Percentiles rank a stretch among this genome's conserved stretches.
These are phyloP conservation scores for Boloria euphrosyne DNA, from an alignment of 2,888 invertebrate species.

Conservation along the genomic window DNA sequence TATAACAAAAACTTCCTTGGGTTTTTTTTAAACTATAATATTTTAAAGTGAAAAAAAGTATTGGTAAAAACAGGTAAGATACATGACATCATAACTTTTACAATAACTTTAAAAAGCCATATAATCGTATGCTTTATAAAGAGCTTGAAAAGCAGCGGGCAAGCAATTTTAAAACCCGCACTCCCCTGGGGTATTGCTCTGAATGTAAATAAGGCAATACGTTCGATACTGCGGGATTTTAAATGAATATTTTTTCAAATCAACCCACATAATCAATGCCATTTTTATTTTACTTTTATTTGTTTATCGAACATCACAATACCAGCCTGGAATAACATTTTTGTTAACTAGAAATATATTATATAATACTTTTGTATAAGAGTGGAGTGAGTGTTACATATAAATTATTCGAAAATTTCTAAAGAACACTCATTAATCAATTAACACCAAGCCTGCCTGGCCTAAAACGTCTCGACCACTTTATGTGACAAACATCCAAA, in stretches of 20 bases:
- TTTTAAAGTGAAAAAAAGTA: too few relatives aligned
- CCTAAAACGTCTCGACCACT: slow-evolving; percentile 15
- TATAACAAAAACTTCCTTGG: too few relatives aligned
- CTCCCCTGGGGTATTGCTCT: slow-evolving; percentile 11
- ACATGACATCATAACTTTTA: not conserved
- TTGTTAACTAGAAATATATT: too few relatives aligned
- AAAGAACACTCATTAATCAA: slow-evolving; percentile 9
- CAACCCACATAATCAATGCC: not conserved
- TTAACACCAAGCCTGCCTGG: not conserved
- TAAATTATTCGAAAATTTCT: not conserved
- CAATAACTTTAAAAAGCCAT: not conserved
- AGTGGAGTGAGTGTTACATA: not conserved
- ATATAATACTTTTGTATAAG: too few relatives aligned
- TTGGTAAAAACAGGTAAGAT: not conserved
- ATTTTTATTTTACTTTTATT: too few relatives aligned
- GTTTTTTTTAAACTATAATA: too few relatives aligned
- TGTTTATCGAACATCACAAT: too few relatives aligned
- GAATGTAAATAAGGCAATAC: slow-evolving; percentile 22
- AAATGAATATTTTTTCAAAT: not conserved
- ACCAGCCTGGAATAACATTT: too few relatives aligned
- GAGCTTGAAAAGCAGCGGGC: slow-evolving; percentile 4
- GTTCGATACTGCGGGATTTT: slow-evolving; percentile 8
- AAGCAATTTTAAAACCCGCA: slow-evolving; percentile 17
- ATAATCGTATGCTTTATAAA: slow-evolving; percentile 1
- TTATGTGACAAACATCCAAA: not conserved